Conservation (phyloP, 2,113 vertebrate species). For the Myotis davidii region DNA sequence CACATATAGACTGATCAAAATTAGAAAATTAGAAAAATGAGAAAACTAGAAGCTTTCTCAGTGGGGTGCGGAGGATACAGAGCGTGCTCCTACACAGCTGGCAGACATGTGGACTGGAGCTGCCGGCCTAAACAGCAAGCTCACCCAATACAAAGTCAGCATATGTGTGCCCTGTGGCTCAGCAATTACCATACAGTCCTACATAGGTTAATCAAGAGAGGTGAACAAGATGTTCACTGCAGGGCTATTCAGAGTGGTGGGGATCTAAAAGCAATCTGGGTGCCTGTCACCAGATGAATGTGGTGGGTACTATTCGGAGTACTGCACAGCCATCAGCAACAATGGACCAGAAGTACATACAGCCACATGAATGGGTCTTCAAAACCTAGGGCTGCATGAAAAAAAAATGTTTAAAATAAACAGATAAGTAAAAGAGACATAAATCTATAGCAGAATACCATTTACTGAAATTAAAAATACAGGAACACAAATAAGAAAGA, state of each 20-base stretch:
- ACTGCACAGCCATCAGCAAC: neutral
- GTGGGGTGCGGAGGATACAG: too few relatives aligned
- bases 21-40: neutral
- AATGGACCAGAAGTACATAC: neutral
- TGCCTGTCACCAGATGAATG: neutral
- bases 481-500: neutral
- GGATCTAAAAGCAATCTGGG: neutral
- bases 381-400: neutral
- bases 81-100: neutral
- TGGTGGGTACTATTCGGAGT: neutral
- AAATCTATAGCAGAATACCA: constrained; percentile 19
- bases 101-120: too few relatives aligned
- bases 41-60: neutral
- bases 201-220: neutral
- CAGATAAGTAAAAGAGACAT: neutral
- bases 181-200: neutral
- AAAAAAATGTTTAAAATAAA: neutral
- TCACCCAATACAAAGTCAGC: neutral
- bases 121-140: neutral
- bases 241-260: neutral
- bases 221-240: neutral
- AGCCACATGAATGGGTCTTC: neutral
- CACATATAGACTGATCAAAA: neutral
- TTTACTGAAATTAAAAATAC: constrained; percentile 1
- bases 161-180: neutral